These are phyloP conservation scores for Crocuta crocuta DNA, from an alignment of 2,113 vertebrate genomes.

Conservation along the genomic window DNA sequence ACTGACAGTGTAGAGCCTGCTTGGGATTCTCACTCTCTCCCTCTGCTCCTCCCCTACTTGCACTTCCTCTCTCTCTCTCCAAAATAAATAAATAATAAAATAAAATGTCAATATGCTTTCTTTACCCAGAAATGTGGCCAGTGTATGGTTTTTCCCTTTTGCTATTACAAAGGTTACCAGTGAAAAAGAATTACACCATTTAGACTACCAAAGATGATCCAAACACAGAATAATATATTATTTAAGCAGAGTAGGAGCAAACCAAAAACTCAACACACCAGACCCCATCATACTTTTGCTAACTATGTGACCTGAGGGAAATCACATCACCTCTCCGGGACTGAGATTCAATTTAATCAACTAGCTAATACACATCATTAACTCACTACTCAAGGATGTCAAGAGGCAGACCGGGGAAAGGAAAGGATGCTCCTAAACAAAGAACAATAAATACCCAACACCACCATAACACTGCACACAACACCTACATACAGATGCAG, in stretches of 20 bases:
- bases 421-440: constrained; percentile 2
- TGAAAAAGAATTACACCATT: not conserved
- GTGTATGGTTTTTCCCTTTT: not conserved
- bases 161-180: not conserved
- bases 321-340: not conserved
- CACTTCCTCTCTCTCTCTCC: too few species aligned
- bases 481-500: not conserved
- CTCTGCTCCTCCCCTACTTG: too few species aligned
- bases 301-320: not conserved
- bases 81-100: too few species aligned
- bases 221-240: not conserved
- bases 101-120: not conserved
- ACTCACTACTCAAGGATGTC: not conserved
- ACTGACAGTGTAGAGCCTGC: too few species aligned
- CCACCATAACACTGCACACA: not conserved
- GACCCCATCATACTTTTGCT: not conserved
- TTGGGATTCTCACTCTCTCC: too few species aligned
- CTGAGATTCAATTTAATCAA: not conserved
- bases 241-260: not conserved
- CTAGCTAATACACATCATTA: not conserved
- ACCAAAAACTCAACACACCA: not conserved
- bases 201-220: not conserved
- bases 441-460: not conserved
- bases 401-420: not conserved
- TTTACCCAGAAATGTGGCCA: not conserved